phyloP scores from a whole-genome alignment of 2,888 invertebrate genomes.

The Endomychus coccineus region DNA sequence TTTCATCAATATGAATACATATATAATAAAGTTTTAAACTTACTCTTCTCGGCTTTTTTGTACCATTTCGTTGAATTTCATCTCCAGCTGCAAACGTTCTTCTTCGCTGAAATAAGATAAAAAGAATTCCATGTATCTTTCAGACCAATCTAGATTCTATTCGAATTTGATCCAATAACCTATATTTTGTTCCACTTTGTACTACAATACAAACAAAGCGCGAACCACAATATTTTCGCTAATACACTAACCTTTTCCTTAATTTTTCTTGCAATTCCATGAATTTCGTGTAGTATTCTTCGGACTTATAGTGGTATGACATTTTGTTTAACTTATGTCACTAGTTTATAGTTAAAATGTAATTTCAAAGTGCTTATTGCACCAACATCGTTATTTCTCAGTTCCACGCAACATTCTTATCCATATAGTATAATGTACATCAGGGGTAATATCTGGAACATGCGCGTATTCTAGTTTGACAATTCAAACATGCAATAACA shows the following conservation, averaged over 20 bases:
- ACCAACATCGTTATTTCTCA: no score
- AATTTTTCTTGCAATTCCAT: conserved; percentile 41
- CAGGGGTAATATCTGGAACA: no score
- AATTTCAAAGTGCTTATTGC: no score
- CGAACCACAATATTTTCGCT: no score
- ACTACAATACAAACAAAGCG: conserved; percentile 32
- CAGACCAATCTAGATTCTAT: conserved; percentile 1
- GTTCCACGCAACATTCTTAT: no score
- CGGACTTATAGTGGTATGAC: conserved; percentile 28
- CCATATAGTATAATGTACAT: no score
- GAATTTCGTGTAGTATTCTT: conserved; percentile 40
- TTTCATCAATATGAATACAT: conserved; percentile 2
- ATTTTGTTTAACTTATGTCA: conserved; percentile 18
- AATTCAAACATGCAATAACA: no score
- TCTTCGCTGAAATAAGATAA: conserved; percentile 48
- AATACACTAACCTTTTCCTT: conserved; percentile 37
- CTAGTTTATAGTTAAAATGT: no score
- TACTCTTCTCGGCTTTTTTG: conserved; percentile 48
- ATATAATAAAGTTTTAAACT: no score
- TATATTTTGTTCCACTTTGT: conserved; percentile 10
- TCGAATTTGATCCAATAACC: conserved; percentile 1
- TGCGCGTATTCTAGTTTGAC: no score
- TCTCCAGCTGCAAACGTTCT: conserved; percentile 48
- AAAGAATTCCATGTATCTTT: background rate
- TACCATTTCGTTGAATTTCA: conserved; percentile 49